Evolutionary conservation across 2,888 invertebrate genomes (phyloP).

Genomic region (Drosophila monieri): DNA sequence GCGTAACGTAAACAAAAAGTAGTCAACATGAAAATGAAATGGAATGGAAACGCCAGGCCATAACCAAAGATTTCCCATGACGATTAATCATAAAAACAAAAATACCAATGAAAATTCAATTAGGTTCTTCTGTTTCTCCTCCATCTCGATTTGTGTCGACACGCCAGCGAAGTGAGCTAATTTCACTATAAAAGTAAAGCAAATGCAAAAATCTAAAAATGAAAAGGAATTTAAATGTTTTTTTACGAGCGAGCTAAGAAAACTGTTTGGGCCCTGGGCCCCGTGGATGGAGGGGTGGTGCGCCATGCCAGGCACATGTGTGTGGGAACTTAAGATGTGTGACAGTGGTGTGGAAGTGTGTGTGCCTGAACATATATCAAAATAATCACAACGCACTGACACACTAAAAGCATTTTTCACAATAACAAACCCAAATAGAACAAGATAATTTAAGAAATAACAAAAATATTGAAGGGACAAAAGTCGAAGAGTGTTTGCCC

Average conservation of each 20-base stretch:
- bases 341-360: constrained; percentile 17
- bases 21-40: constrained; percentile 8
- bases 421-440: constrained; percentile 53
- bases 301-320: constrained; percentile 42
- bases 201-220: constrained; percentile 54
- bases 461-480: not conserved
- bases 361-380: constrained; percentile 49
- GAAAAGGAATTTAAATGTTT: constrained; percentile 55
- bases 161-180: constrained; percentile 48
- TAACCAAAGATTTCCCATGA: constrained; percentile 58
- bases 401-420: constrained; percentile 66
- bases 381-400: constrained; percentile 63
- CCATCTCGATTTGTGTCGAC: constrained; percentile 32
- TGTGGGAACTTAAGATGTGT: constrained; percentile 39
- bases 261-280: no score
- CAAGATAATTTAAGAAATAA: constrained; percentile 7
- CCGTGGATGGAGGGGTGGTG: constrained; percentile 21
- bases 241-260: constrained; percentile 55
- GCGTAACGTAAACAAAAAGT: constrained; percentile 53
- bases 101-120: constrained; percentile 72
- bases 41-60: constrained; percentile 15
- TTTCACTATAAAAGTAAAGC: constrained; percentile 45
- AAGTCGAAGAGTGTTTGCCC: constrained; percentile 2
- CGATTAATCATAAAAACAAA: constrained; percentile 72
- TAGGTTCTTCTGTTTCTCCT: constrained; percentile 50